Conservation (phyloP, 1,140 invertebrate species). For the Cecropterus lyciades region DNA sequence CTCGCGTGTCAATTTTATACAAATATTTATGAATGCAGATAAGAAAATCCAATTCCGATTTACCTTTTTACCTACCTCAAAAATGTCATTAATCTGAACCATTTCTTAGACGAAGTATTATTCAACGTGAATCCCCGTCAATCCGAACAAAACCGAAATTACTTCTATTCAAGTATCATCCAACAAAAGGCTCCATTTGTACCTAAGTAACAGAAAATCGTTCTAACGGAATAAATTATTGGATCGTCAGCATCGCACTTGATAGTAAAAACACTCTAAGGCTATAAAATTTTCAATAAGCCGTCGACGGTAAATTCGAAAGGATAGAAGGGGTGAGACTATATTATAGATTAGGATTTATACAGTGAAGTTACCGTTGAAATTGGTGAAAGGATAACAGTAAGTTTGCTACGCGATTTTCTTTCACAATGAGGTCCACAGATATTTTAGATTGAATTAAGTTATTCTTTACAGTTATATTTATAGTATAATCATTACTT, state of each 20-base stretch:
- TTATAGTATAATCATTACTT: too few species aligned
- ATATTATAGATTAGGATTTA: slow-evolving; percentile 24
- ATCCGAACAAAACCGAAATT: slow-evolving; percentile 32
- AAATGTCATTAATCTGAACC: slow-evolving; percentile 11
- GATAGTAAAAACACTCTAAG: slow-evolving; percentile 32
- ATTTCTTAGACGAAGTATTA: slow-evolving; percentile 21
- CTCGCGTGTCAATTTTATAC: not conserved
- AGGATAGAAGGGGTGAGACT: slow-evolving; percentile 21
- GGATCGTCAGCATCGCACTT: slow-evolving; percentile 17
- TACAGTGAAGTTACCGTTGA: too few species aligned
- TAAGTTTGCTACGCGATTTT: too few species aligned
- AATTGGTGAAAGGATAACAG: too few species aligned
- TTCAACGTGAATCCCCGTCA: slow-evolving; percentile 12
- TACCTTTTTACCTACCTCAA: slow-evolving; percentile 8
- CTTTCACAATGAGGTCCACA: too few species aligned
- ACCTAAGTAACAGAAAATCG: slow-evolving; percentile 29
- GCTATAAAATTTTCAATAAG: slow-evolving; percentile 32
- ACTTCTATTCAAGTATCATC: slow-evolving; percentile 36
- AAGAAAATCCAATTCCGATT: slow-evolving; percentile 2
- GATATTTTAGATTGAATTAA: too few species aligned
- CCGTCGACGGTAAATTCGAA: slow-evolving; percentile 26
- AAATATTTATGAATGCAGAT: not conserved
- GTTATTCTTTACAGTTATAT: too few species aligned
- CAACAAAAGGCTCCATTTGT: slow-evolving; percentile 34
- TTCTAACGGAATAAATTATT: slow-evolving; percentile 32